Evolutionary conservation across 2,797 vertebrate genomes (phyloP).

Genomic region (Champsocephalus esox): DNA sequence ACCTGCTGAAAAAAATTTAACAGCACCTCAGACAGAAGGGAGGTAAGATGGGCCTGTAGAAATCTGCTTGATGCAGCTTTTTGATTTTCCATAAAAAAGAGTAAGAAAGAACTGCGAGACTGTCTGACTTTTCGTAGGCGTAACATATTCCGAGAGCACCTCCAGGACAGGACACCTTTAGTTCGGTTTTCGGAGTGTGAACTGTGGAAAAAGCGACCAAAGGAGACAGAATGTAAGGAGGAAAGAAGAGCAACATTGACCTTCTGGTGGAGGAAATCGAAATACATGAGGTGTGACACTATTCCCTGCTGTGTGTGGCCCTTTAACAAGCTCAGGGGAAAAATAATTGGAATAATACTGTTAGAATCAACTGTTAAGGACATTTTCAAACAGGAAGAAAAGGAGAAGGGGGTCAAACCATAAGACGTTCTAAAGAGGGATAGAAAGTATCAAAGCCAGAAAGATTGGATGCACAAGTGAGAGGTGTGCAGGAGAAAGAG

Average conservation of each 20-base stretch:
- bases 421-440: constrained; percentile 28
- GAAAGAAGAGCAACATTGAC: constrained; percentile 3
- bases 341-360: constrained; percentile 58
- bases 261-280: constrained; percentile 32
- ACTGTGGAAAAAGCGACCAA: constrained; percentile 22
- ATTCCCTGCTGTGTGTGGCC: constrained; percentile 27
- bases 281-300: constrained; percentile 50
- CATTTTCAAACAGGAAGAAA: constrained; percentile 42
- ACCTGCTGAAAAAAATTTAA: constrained; percentile 13
- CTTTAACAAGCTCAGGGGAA: constrained; percentile 41
- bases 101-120: constrained; percentile 6
- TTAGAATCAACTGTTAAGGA: constrained; percentile 28
- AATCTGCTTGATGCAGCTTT: constrained; percentile 21
- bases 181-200: constrained; percentile 45
- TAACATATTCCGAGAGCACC: constrained; percentile 30
- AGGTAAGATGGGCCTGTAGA: neutral
- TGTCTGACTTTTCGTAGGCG: constrained; percentile 51
- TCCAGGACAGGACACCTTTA: constrained; percentile 15
- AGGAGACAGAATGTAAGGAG: neutral
- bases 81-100: constrained; percentile 14
- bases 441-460: constrained; percentile 32
- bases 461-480: constrained; percentile 29
- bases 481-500: constrained; percentile 28
- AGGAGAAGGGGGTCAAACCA: constrained; percentile 53
- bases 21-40: constrained; percentile 2